Evolutionary conservation across 2,888 invertebrate species (phyloP).

Genomic region (Zygogramma bicolorata): DNA sequence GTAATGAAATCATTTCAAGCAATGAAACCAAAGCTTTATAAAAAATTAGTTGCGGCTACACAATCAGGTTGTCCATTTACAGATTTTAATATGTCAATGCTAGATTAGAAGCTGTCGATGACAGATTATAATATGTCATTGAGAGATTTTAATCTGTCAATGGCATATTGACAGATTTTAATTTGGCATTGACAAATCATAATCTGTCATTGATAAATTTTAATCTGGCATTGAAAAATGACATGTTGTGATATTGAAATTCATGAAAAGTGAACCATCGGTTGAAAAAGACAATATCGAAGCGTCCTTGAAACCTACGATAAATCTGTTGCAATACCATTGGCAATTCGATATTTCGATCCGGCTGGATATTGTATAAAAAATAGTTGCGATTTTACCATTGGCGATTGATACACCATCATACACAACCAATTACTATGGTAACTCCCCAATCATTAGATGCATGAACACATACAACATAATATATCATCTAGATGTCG

Average conservation of each 20-base stretch:
- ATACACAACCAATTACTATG: too few relatives aligned
- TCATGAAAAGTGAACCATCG: not conserved
- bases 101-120: too few relatives aligned
- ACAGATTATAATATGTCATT: too few relatives aligned
- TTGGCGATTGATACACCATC: slow-evolving; percentile 40
- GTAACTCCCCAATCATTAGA: too few relatives aligned
- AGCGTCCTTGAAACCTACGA: slow-evolving; percentile 44
- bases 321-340: slow-evolving; percentile 39
- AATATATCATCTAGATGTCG: too few relatives aligned
- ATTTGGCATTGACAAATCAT: too few relatives aligned
- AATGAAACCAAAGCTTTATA: not conserved
- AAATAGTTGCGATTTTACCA: slow-evolving; percentile 18
- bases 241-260: slow-evolving; percentile 45
- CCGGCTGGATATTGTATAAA: slow-evolving; percentile 8
- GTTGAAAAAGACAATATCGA: slow-evolving; percentile 37
- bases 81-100: too few relatives aligned
- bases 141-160: too few relatives aligned
- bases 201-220: too few relatives aligned
- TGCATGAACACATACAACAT: too few relatives aligned
- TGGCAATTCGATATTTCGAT: slow-evolving; percentile 44
- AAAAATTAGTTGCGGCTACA: slow-evolving; percentile 1
- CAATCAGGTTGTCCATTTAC: too few relatives aligned
- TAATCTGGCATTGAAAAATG: slow-evolving; percentile 25
- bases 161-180: too few relatives aligned
- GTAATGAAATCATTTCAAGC: not conserved